Base-by-base conservation (phyloP, 1,140 invertebrate species). In the Daktulosphaira vitifoliae region DNA sequence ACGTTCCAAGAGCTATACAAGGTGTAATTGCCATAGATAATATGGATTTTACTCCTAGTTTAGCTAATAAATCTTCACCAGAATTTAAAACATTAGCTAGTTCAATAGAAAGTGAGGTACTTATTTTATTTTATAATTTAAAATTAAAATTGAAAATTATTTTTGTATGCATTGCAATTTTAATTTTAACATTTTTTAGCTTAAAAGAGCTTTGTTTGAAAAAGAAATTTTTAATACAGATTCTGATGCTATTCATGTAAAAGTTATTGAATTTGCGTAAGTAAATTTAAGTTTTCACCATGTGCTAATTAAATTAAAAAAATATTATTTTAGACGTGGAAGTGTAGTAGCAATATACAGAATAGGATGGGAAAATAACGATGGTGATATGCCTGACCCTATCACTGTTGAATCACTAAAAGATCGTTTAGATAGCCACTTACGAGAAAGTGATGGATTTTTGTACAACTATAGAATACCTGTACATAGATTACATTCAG, bases 21-120 rank as follows among this genome's bases (percentile, higher is more conserved):
- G 84, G 84, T 8, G 77, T 81, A 71, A 70, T 88, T 13, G 81
- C 74, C 49, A 78, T 89, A 16, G 82, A 84, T 65, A 82, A 86
- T 71, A 76, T 84, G 62, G 74, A 81, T 44, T 88, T 81, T 73
- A 76, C 78, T 18, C 72, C 78, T 3, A 80, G 78, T 11, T 75
- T 88, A 13, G 70, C 74, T 37, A 76, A 86, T 70, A 74, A 76
- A 11, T 81, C 82, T 33, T 85, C 83, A 26, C 72, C 78, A 48
- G 78, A 82, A 69, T 87, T 82, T 70, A 78, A 78, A 71, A 74
- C 81, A 66, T 74, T 88, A 29, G 78, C 80, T 3, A 65, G 68
- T 37, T 75, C 78, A 6, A 70, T 86, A 54, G 81, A 84, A 70
- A 72, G 79, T 9, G 77, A 81, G 71, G 73, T 88, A 59, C 80